A percentile compares a stretch with the other conserved stretches of the same genome.
These are phyloP conservation scores for Aramus guarauna DNA, from an alignment of 2,113 vertebrate species.

Conservation along the genomic window DNA sequence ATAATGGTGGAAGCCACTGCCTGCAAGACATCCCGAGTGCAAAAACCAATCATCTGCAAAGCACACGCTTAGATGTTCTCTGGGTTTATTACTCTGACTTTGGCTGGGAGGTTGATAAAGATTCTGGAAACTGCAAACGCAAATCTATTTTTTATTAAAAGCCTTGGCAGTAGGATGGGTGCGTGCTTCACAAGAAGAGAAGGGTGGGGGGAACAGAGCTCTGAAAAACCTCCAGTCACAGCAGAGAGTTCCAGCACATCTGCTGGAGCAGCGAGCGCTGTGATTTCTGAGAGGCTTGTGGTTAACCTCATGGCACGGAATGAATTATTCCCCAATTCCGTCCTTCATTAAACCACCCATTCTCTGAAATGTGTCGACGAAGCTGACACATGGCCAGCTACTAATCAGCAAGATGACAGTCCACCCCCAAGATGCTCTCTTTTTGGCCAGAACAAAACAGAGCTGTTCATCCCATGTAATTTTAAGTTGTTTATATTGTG, in stretches of 20 bases:
- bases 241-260: conserved; percentile 69
- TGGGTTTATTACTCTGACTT: conserved; percentile 53
- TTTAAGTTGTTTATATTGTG: background rate
- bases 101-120: conserved; percentile 58
- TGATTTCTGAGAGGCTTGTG: conserved; percentile 68
- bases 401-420: background rate
- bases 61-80: conserved; percentile 33
- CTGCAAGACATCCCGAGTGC: background rate
- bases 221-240: conserved; percentile 72
- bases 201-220: conserved; percentile 26
- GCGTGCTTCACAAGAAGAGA: conserved; percentile 31
- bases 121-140: conserved; percentile 37
- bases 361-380: conserved; percentile 56
- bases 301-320: conserved; percentile 73
- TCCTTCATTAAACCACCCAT: conserved; percentile 66
- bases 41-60: conserved; percentile 55
- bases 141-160: conserved; percentile 49
- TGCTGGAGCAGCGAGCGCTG: conserved; percentile 72
- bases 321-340: conserved; percentile 56
- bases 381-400: conserved; percentile 54
- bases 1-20: background rate
- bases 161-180: conserved; percentile 45
- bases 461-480: background rate
- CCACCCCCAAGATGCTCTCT: background rate
- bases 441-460: background rate